Percentiles rank a stretch among this genome's conserved stretches.
Conservation (phyloP, 2,797 vertebrate species). For the Harpagifer antarcticus region DNA sequence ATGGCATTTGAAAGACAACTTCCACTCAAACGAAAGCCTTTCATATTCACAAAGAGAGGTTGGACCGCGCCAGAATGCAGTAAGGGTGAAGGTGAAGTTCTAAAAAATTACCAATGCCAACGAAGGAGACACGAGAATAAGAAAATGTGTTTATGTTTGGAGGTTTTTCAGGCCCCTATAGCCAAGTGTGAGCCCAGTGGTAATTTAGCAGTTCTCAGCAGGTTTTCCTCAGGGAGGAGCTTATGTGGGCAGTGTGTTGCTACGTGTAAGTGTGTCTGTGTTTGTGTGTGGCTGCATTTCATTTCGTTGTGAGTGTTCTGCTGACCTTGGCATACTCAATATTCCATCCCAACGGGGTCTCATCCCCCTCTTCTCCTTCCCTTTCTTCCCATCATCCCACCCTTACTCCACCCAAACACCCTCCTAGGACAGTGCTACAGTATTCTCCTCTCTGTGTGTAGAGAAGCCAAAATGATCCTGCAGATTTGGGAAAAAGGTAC, state of each 20-base stretch:
- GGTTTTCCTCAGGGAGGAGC: constrained; percentile 63
- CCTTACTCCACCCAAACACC: constrained; percentile 46
- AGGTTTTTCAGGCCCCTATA: constrained; percentile 4
- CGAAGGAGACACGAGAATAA: constrained; percentile 23
- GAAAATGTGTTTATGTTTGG: neutral
- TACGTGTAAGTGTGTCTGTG: constrained; percentile 5
- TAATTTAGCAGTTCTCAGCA: constrained; percentile 72
- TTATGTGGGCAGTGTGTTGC: constrained; percentile 45
- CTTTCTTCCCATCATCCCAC: constrained; percentile 31
- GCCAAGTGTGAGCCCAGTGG: constrained; percentile 42
- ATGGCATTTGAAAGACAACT: neutral
- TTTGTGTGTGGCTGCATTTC: constrained; percentile 46
- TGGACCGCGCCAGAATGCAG: neutral
- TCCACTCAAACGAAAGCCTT: neutral
- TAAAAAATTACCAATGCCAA: constrained; percentile 18
- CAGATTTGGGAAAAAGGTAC: constrained; percentile 9
- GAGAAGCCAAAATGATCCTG: constrained; percentile 31
- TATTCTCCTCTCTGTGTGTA: constrained; percentile 37
- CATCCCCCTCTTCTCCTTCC: constrained; percentile 48
- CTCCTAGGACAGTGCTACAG: constrained; percentile 20
- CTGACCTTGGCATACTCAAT: constrained; percentile 76
- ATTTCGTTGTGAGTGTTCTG: constrained; percentile 67
- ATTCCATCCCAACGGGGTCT: constrained; percentile 64
- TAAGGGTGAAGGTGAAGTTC: constrained; percentile 8
- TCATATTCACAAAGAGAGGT: neutral